A percentile compares a stretch with the other conserved stretches of the same genome.
These are phyloP conservation scores for Anolis carolinensis DNA, from an alignment of 2,113 vertebrate species.

Conservation along the genomic window DNA sequence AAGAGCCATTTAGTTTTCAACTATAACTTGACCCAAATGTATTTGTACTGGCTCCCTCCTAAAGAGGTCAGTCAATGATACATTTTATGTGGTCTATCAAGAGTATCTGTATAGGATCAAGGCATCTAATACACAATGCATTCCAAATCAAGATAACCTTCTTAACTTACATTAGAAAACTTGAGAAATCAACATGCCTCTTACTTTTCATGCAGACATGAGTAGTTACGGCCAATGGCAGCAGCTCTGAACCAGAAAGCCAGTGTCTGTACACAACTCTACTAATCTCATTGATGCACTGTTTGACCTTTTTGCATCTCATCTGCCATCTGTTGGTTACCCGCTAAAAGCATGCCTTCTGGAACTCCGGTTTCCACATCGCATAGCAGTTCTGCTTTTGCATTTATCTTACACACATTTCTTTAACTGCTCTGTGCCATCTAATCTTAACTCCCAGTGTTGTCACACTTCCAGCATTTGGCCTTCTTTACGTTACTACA, in stretches of 20 bases:
- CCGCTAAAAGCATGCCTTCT: background rate
- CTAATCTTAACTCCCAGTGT: background rate
- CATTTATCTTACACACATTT: background rate
- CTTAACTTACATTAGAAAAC: no score
- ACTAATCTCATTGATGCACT: no score
- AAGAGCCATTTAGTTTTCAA: background rate
- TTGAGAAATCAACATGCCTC: no score
- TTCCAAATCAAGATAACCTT: no score
- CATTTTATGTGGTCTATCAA: background rate
- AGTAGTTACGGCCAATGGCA: no score
- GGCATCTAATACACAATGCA: background rate
- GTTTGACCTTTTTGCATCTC: no score
- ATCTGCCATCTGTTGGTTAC: background rate
- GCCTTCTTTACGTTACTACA: background rate
- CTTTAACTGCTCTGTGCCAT: background rate
- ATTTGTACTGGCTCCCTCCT: no score
- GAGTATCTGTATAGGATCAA: background rate
- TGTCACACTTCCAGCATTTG: background rate
- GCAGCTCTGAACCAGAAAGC: no score
- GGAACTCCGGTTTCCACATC: background rate
- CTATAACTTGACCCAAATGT: background rate
- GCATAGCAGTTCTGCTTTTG: background rate
- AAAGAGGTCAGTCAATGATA: background rate
- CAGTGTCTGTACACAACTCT: no score
- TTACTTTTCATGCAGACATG: no score